Evolutionary conservation across 2,888 invertebrate species (phyloP).

Genomic region (Ochropacha duplaris): DNA sequence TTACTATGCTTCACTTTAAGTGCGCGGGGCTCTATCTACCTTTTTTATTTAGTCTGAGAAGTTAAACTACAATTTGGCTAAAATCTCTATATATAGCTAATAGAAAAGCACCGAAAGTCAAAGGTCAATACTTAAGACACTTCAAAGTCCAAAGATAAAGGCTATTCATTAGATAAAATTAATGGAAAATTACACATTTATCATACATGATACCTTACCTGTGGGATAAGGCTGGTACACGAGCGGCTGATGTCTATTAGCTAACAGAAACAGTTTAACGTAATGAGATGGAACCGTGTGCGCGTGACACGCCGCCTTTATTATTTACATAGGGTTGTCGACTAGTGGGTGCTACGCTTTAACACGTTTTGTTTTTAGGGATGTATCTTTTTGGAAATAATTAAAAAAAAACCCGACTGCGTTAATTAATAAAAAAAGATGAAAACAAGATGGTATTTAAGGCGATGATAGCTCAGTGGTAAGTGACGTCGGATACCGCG

Average conservation of each 20-base stretch:
- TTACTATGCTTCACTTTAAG: too few relatives aligned
- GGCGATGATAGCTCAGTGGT: too few relatives aligned
- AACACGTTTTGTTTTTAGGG: neutral
- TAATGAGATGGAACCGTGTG: slow-evolving; percentile 70
- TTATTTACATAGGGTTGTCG: slow-evolving; percentile 42
- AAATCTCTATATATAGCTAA: neutral
- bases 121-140: neutral
- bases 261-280: slow-evolving; percentile 67
- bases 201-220: neutral
- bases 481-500: too few relatives aligned
- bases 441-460: too few relatives aligned
- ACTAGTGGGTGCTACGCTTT: slow-evolving; percentile 26
- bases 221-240: slow-evolving; percentile 26
- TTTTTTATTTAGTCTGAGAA: too few relatives aligned
- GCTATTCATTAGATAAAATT: neutral
- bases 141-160: neutral
- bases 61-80: neutral
- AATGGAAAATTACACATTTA: slow-evolving; percentile 1
- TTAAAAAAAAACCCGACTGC: too few relatives aligned
- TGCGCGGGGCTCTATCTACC: too few relatives aligned
- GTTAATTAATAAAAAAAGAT: too few relatives aligned
- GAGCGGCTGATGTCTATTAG: slow-evolving; percentile 52
- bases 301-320: slow-evolving; percentile 70
- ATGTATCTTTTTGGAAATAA: too few relatives aligned
- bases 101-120: neutral